These are phyloP conservation scores for Pipa parva DNA, from an alignment of 2,113 vertebrate species.

Conservation along the genomic window DNA sequence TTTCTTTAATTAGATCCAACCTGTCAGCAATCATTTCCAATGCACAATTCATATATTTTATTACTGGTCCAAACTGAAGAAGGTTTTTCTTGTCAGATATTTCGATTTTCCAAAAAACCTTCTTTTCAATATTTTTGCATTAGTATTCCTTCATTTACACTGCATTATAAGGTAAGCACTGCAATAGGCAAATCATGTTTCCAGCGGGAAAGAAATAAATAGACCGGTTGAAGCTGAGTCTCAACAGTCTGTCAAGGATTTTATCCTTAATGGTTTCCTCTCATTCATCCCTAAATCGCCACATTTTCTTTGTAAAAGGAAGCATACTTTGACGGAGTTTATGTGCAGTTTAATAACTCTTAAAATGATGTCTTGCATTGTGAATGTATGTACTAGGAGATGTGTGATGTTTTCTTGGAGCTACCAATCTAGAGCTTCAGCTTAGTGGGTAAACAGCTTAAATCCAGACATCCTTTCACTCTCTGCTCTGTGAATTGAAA, in stretches of 20 bases:
- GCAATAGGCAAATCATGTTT: background rate
- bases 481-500: slow-evolving; percentile 66
- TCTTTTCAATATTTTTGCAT: too few relatives aligned
- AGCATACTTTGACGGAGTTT: slow-evolving; percentile 69
- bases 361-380: slow-evolving; percentile 72
- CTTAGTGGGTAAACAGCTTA: slow-evolving; percentile 79
- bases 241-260: slow-evolving; percentile 65
- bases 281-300: slow-evolving; percentile 68
- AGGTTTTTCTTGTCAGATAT: too few relatives aligned
- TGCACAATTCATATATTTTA: too few relatives aligned
- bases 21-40: too few relatives aligned
- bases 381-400: slow-evolving; percentile 60
- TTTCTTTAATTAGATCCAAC: too few relatives aligned
- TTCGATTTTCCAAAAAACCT: too few relatives aligned
- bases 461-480: slow-evolving; percentile 75
- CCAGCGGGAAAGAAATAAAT: slow-evolving; percentile 48
- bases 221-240: slow-evolving; percentile 66
- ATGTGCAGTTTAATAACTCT: slow-evolving; percentile 72
- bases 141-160: background rate
- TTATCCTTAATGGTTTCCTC: slow-evolving; percentile 65
- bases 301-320: slow-evolving; percentile 68
- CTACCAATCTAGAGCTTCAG: slow-evolving; percentile 66
- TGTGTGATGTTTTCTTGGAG: slow-evolving; percentile 64
- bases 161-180: background rate
- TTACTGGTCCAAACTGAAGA: too few relatives aligned